Evolutionary conservation across 2,888 invertebrate genomes (phyloP).

Genomic region (Thalpophila matura): DNA sequence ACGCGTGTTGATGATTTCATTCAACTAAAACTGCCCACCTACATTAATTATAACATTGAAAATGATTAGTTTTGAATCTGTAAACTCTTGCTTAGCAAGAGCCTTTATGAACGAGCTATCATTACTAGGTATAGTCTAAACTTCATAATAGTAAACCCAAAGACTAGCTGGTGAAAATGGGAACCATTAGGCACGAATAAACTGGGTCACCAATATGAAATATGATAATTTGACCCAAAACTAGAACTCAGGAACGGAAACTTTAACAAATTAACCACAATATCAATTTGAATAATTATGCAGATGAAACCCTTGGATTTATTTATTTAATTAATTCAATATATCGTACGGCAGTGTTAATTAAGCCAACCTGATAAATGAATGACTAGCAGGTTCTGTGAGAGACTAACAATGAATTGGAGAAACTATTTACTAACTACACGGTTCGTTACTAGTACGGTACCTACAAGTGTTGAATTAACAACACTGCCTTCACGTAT

Average conservation of each 20-base stretch:
- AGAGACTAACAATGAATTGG: constrained; percentile 18
- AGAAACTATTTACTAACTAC: constrained; percentile 3
- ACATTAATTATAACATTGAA: no score
- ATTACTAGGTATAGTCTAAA: neutral
- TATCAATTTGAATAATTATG: constrained; percentile 49
- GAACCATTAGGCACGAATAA: no score
- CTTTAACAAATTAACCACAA: constrained; percentile 24
- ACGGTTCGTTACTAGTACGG: neutral
- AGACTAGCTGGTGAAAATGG: neutral
- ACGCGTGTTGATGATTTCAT: no score
- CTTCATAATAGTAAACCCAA: neutral
- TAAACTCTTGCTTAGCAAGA: no score
- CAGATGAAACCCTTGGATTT: constrained; percentile 24
- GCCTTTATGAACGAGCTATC: no score
- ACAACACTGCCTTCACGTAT: neutral
- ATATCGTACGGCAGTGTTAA: constrained; percentile 6
- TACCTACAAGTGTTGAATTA: neutral
- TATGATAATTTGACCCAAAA: constrained; percentile 28
- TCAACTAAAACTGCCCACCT: no score
- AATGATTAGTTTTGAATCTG: no score
- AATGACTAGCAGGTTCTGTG: constrained; percentile 20
- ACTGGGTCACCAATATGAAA: constrained; percentile 3
- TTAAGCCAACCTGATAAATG: constrained; percentile 22
- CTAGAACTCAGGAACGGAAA: constrained; percentile 1
- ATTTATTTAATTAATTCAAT: constrained; percentile 28